phyloP scores from a whole-genome alignment of 2,113 vertebrate genomes.

The Tamias sibiricus region DNA sequence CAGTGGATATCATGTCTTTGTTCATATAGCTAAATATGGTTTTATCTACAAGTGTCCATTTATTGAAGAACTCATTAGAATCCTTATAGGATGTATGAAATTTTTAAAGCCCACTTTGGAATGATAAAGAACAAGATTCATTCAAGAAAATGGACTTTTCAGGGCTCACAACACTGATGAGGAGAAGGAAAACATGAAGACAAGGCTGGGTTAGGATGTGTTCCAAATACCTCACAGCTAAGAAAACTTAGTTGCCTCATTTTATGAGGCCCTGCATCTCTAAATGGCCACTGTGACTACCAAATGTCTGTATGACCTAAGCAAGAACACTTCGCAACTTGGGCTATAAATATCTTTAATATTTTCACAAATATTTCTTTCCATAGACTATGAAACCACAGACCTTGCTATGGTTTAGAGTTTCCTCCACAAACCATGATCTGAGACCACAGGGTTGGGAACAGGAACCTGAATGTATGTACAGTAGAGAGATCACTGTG shows the following conservation, averaged over 20 bases:
- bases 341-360: not conserved
- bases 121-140: slow-evolving; percentile 31
- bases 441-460: not conserved
- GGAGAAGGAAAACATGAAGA: slow-evolving; percentile 2
- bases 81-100: not conserved
- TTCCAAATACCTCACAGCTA: not conserved
- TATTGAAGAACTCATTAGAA: slow-evolving; percentile 44
- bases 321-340: not conserved
- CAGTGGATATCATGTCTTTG: slow-evolving; percentile 32
- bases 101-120: slow-evolving; percentile 28
- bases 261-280: not conserved
- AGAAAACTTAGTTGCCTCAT: not conserved
- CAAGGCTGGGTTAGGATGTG: not conserved
- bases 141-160: slow-evolving; percentile 30
- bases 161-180: not conserved
- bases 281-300: not conserved
- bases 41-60: slow-evolving; percentile 40
- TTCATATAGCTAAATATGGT: not conserved
- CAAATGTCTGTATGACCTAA: not conserved
- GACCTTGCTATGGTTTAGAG: not conserved
- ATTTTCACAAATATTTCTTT: slow-evolving; percentile 8
- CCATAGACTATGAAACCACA: not conserved
- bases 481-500: not conserved
- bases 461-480: not conserved
- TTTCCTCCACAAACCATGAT: not conserved